Base-by-base conservation (phyloP, 2,113 vertebrate species). In the Paraplagusia blochii region DNA sequence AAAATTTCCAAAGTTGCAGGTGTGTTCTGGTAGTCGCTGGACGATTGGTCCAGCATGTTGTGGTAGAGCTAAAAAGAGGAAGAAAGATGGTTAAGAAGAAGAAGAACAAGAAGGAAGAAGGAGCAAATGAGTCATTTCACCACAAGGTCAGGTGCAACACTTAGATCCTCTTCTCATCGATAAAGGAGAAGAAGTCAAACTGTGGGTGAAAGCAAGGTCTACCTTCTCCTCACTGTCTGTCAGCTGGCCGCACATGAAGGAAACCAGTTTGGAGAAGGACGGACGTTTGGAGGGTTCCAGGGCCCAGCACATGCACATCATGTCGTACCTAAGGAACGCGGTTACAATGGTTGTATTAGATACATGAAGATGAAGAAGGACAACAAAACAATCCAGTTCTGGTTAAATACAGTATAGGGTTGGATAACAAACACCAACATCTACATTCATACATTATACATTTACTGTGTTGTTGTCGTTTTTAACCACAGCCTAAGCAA, bases 251-350 rank as follows among this genome's bases (percentile, higher is more conserved):
- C 87, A 90, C 82, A 96, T 88, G 54, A 90, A 91, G 8, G 89
- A 90, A 78, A 92, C 90, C 62, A 98, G 76, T 57, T 88, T 81
- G 36, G 92, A 92, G 87, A 98, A 98, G 17, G 91, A 89, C 0
- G 95, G 97, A 29, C 97, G 89, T 63, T 90, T 83, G 56, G 69
- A 73, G 1, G 92, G 88, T 71, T 95, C 90, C 58, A 94, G 88
- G 49, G 88, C 88, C 96, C 96, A 99, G 79, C 96, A 99, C 58
- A 87, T 90, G 8, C 91, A 83, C 93, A 99, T 96, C 22, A 94
- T 69, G 1, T 10, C 35, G n/a, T 98, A 98, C 73, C 97, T 95
- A 78, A 6, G 78, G 72, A 58, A 69, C 6, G 22, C 6, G 22
- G 22, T 29, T 6, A 29, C 22, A 29, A n/a, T 29, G 22, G 22